A percentile compares a stretch with the other conserved stretches of the same genome.
phyloP scores from a whole-genome alignment of 64 coral and sea anemone genomes.

The Montipora efflorescens region DNA sequence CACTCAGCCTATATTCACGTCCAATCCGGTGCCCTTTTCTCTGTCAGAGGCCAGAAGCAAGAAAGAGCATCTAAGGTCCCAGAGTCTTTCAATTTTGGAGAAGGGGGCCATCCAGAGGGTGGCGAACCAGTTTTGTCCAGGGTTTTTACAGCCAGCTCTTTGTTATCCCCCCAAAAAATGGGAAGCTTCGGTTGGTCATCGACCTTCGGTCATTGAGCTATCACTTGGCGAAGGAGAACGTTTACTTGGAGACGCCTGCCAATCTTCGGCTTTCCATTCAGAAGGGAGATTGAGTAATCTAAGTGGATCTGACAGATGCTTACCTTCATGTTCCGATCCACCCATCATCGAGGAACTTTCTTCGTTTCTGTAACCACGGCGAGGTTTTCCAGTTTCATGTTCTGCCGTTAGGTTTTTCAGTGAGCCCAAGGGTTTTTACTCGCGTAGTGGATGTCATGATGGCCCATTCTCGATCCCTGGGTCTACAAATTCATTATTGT shows the following conservation, averaged over 20 bases:
- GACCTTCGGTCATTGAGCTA: no score
- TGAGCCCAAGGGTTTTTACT: slow-evolving; percentile 10
- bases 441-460: background rate
- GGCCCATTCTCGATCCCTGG: background rate
- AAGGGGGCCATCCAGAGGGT: no score
- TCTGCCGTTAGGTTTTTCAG: background rate
- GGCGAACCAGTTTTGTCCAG: no score
- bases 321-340: background rate
- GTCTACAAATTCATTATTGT: background rate
- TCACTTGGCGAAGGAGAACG: no score
- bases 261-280: background rate
- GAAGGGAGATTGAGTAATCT: background rate
- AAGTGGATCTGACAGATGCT: background rate
- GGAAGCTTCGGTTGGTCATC: no score
- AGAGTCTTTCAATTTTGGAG: no score
- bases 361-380: background rate
- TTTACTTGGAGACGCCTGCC: no score
- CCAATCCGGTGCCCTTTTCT: background rate
- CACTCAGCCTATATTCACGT: background rate
- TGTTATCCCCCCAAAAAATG: no score
- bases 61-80: no score
- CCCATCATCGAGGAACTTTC: slow-evolving; percentile 19
- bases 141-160: no score
- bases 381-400: background rate
- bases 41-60: no score